phyloP scores from a whole-genome alignment of 2,113 vertebrate species.

The Pimephales promelas region DNA sequence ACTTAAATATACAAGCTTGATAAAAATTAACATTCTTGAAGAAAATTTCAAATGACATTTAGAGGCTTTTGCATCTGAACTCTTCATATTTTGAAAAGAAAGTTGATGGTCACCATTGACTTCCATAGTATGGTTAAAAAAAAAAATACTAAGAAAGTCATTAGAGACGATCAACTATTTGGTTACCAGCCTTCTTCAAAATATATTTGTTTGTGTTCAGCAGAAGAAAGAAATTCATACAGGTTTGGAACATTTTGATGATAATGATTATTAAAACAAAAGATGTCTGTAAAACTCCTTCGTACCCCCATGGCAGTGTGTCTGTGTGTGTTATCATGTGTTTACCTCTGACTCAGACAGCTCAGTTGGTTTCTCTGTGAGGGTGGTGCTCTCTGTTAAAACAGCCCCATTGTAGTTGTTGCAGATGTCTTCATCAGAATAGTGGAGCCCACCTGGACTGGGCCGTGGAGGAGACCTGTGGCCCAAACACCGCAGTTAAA shows the following conservation, averaged over 20 bases:
- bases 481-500: neutral
- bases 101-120: too few relatives aligned
- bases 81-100: too few relatives aligned
- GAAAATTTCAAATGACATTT: too few relatives aligned
- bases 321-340: neutral
- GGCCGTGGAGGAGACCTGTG: slow-evolving; percentile 91
- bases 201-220: too few relatives aligned
- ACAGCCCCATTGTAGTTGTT: slow-evolving; percentile 90
- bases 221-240: too few relatives aligned
- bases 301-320: neutral
- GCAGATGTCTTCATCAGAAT: slow-evolving; percentile 94
- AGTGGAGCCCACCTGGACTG: slow-evolving; percentile 90
- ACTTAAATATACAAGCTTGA: too few relatives aligned
- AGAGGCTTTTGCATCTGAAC: too few relatives aligned
- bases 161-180: neutral
- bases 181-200: neutral
- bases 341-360: slow-evolving; percentile 89
- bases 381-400: slow-evolving; percentile 83
- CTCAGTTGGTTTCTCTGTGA: slow-evolving; percentile 87
- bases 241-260: neutral
- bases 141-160: too few relatives aligned
- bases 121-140: too few relatives aligned
- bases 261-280: neutral
- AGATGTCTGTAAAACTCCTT: neutral
- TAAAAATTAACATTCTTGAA: too few relatives aligned